phyloP scores from a whole-genome alignment of 2,113 vertebrate species.

The Choloepus hoffmanni region DNA sequence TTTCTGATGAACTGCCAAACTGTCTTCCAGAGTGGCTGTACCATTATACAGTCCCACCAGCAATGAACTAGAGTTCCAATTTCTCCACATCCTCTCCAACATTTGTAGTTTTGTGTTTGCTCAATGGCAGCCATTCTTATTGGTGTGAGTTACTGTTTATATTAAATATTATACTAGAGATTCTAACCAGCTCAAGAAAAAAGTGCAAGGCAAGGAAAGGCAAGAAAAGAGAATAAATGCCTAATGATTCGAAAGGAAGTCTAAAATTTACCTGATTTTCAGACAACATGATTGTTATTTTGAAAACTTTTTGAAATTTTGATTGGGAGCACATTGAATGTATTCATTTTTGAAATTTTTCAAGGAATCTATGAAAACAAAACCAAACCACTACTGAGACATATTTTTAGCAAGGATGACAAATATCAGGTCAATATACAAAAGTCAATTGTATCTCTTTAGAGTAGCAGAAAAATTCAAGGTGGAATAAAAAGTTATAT shows the following conservation, averaged over 20 bases:
- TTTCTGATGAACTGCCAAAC: too few species aligned
- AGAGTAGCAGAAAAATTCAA: background rate
- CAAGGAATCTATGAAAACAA: background rate
- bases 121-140: too few species aligned
- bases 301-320: background rate
- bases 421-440: background rate
- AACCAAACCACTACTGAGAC: background rate
- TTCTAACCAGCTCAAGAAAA: background rate
- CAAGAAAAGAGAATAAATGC: background rate
- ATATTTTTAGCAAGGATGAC: background rate
- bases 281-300: background rate
- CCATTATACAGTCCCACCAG: too few species aligned
- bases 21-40: too few species aligned
- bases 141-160: background rate
- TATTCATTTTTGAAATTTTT: too few species aligned
- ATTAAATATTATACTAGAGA: rapidly evolving
- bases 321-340: too few species aligned
- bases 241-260: background rate
- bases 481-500: background rate
- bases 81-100: too few species aligned
- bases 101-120: too few species aligned
- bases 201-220: too few species aligned
- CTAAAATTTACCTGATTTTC: background rate
- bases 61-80: too few species aligned
- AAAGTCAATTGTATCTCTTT: rapidly evolving